Percentiles rank a stretch among this genome's conserved stretches.
Conservation (phyloP, 2,113 vertebrate genomes). For the Phaethornis superciliosus region DNA sequence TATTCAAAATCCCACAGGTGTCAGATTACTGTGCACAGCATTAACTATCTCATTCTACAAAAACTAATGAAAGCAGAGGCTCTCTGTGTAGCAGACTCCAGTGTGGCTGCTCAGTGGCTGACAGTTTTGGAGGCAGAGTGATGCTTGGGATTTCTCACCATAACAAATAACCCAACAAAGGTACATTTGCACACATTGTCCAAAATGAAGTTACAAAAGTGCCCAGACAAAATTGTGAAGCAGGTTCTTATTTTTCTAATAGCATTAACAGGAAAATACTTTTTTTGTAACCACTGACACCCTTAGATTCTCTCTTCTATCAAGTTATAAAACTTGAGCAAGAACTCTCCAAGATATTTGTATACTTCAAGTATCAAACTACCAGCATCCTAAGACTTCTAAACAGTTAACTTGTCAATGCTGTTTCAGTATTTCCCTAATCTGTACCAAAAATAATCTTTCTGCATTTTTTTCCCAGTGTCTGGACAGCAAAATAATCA, state of each 20-base stretch:
- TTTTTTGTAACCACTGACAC: background rate
- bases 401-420: background rate
- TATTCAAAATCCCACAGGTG: background rate
- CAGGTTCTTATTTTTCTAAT: background rate
- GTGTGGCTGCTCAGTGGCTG: background rate
- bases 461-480: background rate
- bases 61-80: background rate
- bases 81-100: background rate
- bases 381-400: background rate
- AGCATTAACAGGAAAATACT: background rate
- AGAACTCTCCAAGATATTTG: background rate
- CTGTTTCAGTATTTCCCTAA: background rate
- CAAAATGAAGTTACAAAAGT: background rate
- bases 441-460: background rate
- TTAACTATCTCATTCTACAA: background rate
- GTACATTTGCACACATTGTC: background rate
- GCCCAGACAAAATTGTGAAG: background rate
- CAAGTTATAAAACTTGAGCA: background rate
- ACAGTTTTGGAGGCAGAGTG: background rate
- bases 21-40: background rate
- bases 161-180: background rate
- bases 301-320: background rate
- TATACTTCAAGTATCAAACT: background rate
- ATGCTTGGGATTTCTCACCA: background rate
- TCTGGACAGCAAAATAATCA: background rate